These are phyloP conservation scores for Philaethria dido DNA, from an alignment of 2,888 invertebrate genomes.

Conservation along the genomic window DNA sequence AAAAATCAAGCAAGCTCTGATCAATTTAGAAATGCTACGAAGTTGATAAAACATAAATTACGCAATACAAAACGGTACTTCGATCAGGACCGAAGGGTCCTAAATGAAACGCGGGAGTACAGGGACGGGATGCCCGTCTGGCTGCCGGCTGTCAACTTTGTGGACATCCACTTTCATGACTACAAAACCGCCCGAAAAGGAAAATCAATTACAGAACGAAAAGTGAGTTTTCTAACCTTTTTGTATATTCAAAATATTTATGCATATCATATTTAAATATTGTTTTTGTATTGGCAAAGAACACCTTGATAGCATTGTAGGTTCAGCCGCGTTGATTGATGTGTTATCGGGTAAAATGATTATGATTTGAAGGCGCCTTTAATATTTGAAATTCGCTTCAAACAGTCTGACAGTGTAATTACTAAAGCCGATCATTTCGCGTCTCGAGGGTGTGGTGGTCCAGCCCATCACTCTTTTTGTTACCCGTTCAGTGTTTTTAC, in stretches of 20 bases:
- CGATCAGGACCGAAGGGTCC: conserved; percentile 59
- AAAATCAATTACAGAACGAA: conserved; percentile 63
- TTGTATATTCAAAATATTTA: neutral
- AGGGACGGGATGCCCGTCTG: conserved; percentile 71
- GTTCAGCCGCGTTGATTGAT: conserved; percentile 35
- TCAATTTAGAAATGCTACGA: conserved; percentile 64
- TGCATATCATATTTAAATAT: conserved; percentile 1
- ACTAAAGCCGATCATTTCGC: conserved; percentile 67
- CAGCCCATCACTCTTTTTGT: conserved; percentile 71
- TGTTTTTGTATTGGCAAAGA: neutral
- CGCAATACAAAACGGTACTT: conserved; percentile 68
- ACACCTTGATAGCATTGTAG: conserved; percentile 24
- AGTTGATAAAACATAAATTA: conserved; percentile 67
- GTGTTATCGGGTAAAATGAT: conserved; percentile 36
- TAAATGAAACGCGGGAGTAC: conserved; percentile 67
- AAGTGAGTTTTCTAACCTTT: conserved; percentile 60
- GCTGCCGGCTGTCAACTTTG: conserved; percentile 75
- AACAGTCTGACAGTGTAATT: conserved; percentile 75
- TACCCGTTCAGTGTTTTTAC: conserved; percentile 76
- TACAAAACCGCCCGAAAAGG: conserved; percentile 57
- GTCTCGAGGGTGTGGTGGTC: conserved; percentile 69
- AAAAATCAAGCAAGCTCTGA: conserved; percentile 55
- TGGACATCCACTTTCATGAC: conserved; percentile 69
- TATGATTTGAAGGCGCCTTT: conserved; percentile 42
- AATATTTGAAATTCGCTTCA: conserved; percentile 61